These are phyloP conservation scores for Carassius gibelio DNA, from an alignment of 2,113 vertebrate species.

Conservation along the genomic window DNA sequence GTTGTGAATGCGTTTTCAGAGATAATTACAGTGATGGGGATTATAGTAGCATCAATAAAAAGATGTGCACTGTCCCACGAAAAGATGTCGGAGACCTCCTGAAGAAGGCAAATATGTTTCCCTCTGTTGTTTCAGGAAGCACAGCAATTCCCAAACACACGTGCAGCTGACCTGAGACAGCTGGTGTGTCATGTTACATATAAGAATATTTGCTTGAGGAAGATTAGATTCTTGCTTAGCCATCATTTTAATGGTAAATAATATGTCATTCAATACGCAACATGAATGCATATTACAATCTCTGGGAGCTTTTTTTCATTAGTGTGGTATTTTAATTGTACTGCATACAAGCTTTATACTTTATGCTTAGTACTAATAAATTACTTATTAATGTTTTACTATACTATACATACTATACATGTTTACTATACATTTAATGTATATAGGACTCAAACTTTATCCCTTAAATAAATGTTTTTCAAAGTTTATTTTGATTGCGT, in stretches of 20 bases:
- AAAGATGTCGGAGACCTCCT: neutral
- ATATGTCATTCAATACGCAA: constrained; percentile 37
- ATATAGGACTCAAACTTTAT: too few relatives aligned
- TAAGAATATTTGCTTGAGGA: constrained; percentile 28
- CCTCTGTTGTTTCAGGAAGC: neutral
- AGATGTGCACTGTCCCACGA: neutral
- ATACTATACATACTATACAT: too few relatives aligned
- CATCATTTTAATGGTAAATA: constrained; percentile 37
- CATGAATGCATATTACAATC: neutral
- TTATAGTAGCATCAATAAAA: constrained; percentile 23
- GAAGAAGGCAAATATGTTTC: neutral
- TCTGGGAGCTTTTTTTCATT: neutral
- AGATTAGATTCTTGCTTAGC: constrained; percentile 49
- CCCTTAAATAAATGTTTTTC: too few relatives aligned
- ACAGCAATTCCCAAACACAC: neutral
- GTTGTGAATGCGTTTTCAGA: neutral
- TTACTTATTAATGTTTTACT: too few relatives aligned
- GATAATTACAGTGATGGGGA: constrained; percentile 24
- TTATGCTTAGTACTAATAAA: too few relatives aligned
- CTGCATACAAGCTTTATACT: neutral
- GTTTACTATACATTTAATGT: too few relatives aligned
- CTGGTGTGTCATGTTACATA: constrained; percentile 45
- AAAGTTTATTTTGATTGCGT: too few relatives aligned
- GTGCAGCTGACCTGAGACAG: constrained; percentile 21
- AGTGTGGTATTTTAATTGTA: neutral